These are phyloP conservation scores for Ennomos fuscantarius DNA, from an alignment of 2,888 invertebrate species.

Conservation along the genomic window DNA sequence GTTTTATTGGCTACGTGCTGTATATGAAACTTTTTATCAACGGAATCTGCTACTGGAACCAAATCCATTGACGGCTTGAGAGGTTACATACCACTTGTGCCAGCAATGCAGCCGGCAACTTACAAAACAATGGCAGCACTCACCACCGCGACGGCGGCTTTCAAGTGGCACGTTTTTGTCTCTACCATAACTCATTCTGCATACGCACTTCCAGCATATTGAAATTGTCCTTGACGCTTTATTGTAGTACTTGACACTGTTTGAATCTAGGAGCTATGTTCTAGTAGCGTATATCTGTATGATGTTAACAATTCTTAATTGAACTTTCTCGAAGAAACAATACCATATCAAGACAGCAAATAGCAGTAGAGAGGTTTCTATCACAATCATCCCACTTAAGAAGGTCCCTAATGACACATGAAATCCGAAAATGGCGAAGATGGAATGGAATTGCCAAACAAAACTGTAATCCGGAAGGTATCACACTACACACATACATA, in stretches of 20 bases:
- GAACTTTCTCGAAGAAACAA: conserved; percentile 15
- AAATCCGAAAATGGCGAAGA: conserved; percentile 57
- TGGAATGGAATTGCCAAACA: conserved; percentile 58
- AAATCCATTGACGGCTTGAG: conserved; percentile 23
- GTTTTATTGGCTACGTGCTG: not conserved
- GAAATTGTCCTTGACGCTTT: conserved; percentile 27
- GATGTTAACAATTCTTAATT: not conserved
- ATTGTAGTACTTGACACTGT: conserved; percentile 23
- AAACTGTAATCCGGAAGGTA: conserved; percentile 56
- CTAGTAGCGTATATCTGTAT: too few species aligned
- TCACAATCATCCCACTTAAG: conserved; percentile 46
- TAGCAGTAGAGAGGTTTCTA: conserved; percentile 28
- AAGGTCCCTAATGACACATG: conserved; percentile 55
- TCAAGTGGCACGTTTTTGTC: conserved; percentile 34
- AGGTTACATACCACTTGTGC: conserved; percentile 18
- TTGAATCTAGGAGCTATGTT: conserved; percentile 6
- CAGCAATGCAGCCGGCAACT: conserved; percentile 24
- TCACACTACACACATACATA: conserved; percentile 48
- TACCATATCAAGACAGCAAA: conserved; percentile 21
- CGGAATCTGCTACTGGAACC: conserved; percentile 7
- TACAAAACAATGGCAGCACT: conserved; percentile 30
- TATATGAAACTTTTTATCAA: not conserved
- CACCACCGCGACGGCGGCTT: conserved; percentile 15
- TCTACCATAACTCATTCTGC: conserved; percentile 20
- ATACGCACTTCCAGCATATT: conserved; percentile 23